These are phyloP conservation scores for Theonella swinhoei DNA, from an alignment of 37 sponge, comb jelly and placozoan genomes.

Conservation along the genomic window DNA sequence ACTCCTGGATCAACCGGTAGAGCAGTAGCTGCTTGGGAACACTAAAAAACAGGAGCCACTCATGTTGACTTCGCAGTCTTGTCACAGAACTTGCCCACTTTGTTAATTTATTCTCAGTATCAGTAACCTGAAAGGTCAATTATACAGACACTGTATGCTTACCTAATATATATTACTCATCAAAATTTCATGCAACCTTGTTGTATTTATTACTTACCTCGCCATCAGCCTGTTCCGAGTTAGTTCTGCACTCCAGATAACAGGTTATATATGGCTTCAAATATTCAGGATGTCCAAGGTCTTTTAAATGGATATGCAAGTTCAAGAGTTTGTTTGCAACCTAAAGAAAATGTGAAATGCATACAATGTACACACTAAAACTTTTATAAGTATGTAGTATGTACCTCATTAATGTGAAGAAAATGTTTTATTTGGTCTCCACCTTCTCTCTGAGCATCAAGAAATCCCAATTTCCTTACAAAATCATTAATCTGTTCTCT, in stretches of 20 bases:
- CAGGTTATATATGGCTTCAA: background rate
- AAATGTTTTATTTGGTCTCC: slow-evolving; percentile 60
- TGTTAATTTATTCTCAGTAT: slow-evolving; percentile 30
- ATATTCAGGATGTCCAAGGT: slow-evolving; percentile 72
- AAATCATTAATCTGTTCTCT: slow-evolving; percentile 83
- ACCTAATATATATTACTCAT: background rate
- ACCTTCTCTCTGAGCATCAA: slow-evolving; percentile 71
- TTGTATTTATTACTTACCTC: slow-evolving; percentile 15
- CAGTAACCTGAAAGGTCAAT: background rate
- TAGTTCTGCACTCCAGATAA: slow-evolving; percentile 23
- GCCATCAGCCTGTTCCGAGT: slow-evolving; percentile 11
- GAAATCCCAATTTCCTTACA: slow-evolving; percentile 87
- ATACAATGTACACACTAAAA: background rate
- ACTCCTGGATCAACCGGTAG: slow-evolving; percentile 9
- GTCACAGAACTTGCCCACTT: slow-evolving; percentile 57
- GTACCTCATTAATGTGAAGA: slow-evolving; percentile 53
- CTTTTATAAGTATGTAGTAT: background rate
- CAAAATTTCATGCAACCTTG: background rate
- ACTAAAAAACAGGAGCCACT: slow-evolving; percentile 69
- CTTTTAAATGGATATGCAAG: slow-evolving; percentile 39
- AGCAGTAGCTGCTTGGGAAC: slow-evolving; percentile 65
- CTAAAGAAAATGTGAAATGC: slow-evolving; percentile 8
- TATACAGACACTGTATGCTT: background rate
- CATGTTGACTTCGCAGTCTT: slow-evolving; percentile 38
- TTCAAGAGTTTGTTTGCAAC: slow-evolving; percentile 64